Conservation (phyloP, 2,113 vertebrate species). For the Chamaetylas fuelleborni region DNA sequence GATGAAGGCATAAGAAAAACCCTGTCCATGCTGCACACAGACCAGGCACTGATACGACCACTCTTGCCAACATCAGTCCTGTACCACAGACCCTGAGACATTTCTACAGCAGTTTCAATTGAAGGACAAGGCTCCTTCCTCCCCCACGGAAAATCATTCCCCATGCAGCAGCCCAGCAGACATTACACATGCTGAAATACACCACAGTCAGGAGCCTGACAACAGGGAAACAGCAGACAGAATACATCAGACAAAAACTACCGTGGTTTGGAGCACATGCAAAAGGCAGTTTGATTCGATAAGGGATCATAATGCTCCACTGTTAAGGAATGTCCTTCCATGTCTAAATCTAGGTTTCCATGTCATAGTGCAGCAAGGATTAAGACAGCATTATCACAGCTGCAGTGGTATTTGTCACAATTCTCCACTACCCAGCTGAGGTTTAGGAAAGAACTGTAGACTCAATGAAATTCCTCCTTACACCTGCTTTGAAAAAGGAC, state of each 20-base stretch:
- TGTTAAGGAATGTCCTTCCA: background rate
- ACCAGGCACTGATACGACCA: accelerated
- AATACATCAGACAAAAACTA: background rate
- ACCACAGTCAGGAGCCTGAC: background rate
- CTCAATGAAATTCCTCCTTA: background rate
- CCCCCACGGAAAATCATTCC: background rate
- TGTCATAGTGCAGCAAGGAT: background rate
- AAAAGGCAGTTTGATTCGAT: background rate
- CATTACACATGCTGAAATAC: background rate
- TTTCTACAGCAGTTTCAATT: background rate
- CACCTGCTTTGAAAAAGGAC: background rate
- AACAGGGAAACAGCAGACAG: background rate
- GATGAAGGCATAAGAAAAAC: background rate
- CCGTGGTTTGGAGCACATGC: background rate
- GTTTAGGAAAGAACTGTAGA: background rate
- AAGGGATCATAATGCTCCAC: background rate
- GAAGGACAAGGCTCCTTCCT: background rate
- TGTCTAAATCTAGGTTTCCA: background rate
- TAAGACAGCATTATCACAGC: background rate
- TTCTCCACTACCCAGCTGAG: background rate
- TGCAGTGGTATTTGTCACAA: background rate
- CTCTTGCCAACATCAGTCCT: background rate
- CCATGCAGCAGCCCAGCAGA: background rate
- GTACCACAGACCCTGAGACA: background rate
- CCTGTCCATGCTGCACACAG: accelerated